These are phyloP conservation scores for Melierax canorus DNA, from an alignment of 2,113 vertebrate genomes.

Conservation along the genomic window DNA sequence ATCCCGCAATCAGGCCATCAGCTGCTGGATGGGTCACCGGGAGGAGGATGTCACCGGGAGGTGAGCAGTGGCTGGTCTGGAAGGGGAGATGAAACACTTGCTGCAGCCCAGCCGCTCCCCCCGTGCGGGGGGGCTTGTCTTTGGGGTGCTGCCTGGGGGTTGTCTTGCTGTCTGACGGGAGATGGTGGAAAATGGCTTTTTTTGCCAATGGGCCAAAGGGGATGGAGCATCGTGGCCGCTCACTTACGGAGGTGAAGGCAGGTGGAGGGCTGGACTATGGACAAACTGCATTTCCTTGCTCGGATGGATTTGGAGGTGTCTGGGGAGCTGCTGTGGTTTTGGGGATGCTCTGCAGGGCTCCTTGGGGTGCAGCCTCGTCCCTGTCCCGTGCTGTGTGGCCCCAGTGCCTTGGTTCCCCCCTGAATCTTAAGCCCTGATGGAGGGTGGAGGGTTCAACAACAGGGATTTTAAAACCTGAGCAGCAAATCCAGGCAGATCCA, in stretches of 20 bases:
- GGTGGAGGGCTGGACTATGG: background rate
- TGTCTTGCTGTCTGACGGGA: background rate
- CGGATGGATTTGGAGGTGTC: background rate
- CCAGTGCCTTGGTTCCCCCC: background rate
- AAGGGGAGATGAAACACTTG: background rate
- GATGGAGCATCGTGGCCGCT: rapidly evolving
- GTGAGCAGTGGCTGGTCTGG: background rate
- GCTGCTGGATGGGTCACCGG: rapidly evolving
- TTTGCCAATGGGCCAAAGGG: rapidly evolving
- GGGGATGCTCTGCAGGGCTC: background rate
- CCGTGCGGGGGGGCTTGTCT: rapidly evolving
- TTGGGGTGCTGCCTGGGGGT: background rate
- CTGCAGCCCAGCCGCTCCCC: background rate
- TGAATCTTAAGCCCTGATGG: background rate
- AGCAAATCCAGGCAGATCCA: background rate
- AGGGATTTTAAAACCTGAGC: background rate
- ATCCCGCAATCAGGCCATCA: rapidly evolving
- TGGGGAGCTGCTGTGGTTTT: background rate
- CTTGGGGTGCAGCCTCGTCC: background rate
- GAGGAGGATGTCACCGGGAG: background rate
- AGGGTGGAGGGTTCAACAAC: background rate
- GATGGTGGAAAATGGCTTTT: background rate
- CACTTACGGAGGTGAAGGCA: rapidly evolving
- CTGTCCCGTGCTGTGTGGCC: background rate
- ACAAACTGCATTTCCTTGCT: background rate